Evolutionary conservation across 92 coral and sea anemone species (phyloP).

Genomic region (Phenganax subtilis): DNA sequence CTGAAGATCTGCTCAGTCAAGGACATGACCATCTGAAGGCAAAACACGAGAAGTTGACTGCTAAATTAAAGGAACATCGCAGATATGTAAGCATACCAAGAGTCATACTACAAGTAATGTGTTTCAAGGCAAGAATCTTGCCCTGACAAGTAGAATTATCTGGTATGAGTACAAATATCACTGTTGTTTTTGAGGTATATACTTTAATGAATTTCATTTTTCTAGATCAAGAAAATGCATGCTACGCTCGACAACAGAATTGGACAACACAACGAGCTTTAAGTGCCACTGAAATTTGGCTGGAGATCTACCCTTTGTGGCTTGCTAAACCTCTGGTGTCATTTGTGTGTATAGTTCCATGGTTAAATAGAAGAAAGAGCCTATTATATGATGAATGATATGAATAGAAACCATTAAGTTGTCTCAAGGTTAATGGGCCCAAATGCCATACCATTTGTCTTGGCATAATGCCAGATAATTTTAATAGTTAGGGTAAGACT

Average conservation of each 20-base stretch:
- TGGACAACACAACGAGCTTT: constrained; percentile 60
- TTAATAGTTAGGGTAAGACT: too few relatives aligned
- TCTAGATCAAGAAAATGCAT: constrained; percentile 85
- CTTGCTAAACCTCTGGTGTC: too few relatives aligned
- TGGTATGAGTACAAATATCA: background rate
- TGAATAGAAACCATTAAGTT: too few relatives aligned
- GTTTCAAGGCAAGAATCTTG: background rate
- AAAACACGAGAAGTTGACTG: constrained; percentile 57
- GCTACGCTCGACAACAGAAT: constrained; percentile 65
- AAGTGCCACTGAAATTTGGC: background rate
- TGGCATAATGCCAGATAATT: too few relatives aligned
- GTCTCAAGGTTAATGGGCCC: too few relatives aligned
- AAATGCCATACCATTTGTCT: too few relatives aligned
- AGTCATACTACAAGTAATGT: background rate
- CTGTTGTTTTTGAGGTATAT: background rate
- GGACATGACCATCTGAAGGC: constrained; percentile 64
- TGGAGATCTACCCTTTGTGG: too few relatives aligned
- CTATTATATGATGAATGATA: too few relatives aligned
- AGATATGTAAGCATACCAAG: constrained; percentile 63
- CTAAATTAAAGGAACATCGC: constrained; percentile 74
- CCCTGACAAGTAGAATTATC: background rate
- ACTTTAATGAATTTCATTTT: background rate
- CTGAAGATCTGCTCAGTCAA: constrained; percentile 51
- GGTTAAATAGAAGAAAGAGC: too few relatives aligned
- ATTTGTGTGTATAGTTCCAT: too few relatives aligned